Evolutionary conservation across 2,888 invertebrate genomes (phyloP), one percentile per base, ranked within the genome.

Genomic region (Mythimna impura): DNA sequence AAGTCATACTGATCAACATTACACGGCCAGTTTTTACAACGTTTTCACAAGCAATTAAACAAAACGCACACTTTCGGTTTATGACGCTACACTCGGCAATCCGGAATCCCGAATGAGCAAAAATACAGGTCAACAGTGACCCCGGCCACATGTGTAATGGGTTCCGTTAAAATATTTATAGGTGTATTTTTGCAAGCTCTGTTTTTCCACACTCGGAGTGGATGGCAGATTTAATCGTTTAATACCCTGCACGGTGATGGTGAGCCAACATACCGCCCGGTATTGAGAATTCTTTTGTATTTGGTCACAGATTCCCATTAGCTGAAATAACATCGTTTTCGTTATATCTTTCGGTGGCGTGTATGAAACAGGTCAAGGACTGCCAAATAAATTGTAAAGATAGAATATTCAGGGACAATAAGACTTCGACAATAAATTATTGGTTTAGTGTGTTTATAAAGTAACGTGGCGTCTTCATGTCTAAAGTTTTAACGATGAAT

Each of bases 21-120:
- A 78, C 70, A n/a, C 54, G 40, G 40, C 54, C 71, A 71, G 70
- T 67, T 76, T 80, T 83, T 79, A 80, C 75, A 71, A 80, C 81
- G 66, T 82, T 87, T 86, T 83, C 82, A 86, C 87, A 86, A 85
- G 85, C 87, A 87, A 89, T 90, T 89, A 88, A 90, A 89, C 84
- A 88, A 88, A 88, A 86, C 80, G 83, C 81, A 80, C 80, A 86
- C 84, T 89, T 85, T 83, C 71, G 70, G 85, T 89, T 88, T 84
- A 86, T 72, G 78, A 70, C 69, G 36, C 58, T 66, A 71, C 80
- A 71, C 76, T 73, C 76, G 73, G 52, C 78, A 73, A 76, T 80
- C 71, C 67, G 66, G 78, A 69, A 69, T 63, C 63, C 67, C 64
- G 70, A 79, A 79, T 76, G 72, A 71, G 66, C 71, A 80, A 76